These are phyloP conservation scores for Ailuropoda melanoleuca DNA, from an alignment of 2,113 vertebrate genomes.

Conservation along the genomic window DNA sequence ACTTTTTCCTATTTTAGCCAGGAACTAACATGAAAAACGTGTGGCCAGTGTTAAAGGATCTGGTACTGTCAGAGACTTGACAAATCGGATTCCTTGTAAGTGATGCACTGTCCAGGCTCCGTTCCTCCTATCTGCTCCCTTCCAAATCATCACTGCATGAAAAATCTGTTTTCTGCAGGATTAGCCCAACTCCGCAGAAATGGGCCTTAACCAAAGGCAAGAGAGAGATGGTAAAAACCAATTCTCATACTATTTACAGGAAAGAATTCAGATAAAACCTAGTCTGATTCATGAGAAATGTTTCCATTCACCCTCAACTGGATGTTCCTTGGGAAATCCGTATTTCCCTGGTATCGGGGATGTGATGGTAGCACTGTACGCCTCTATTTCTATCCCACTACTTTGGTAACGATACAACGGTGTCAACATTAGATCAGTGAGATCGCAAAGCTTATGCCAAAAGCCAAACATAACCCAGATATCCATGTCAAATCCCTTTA, in stretches of 20 bases:
- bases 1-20: constrained; percentile 51
- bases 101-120: background rate
- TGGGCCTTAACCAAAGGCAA: constrained; percentile 50
- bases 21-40: constrained; percentile 62
- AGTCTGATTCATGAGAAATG: constrained; percentile 29
- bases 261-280: constrained; percentile 68
- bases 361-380: background rate
- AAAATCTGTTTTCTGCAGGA: constrained; percentile 74
- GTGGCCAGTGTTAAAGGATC: constrained; percentile 51
- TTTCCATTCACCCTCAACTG: background rate
- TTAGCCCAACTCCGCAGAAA: constrained; percentile 59
- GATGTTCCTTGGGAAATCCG: background rate
- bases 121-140: constrained; percentile 58
- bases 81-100: constrained; percentile 71
- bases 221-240: constrained; percentile 31
- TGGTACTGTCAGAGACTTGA: constrained; percentile 51
- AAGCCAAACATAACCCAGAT: constrained; percentile 56
- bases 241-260: constrained; percentile 57
- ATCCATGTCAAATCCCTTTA: constrained; percentile 40
- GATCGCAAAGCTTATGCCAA: background rate
- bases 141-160: constrained; percentile 36
- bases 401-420: background rate
- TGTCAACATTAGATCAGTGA: constrained; percentile 6
- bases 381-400: background rate
- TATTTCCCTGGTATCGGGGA: constrained; percentile 12